A percentile compares a stretch with the other conserved stretches of the same genome.
Evolutionary conservation across 2,113 vertebrate species (phyloP).

Genomic region (Oreochromis spilurus): DNA sequence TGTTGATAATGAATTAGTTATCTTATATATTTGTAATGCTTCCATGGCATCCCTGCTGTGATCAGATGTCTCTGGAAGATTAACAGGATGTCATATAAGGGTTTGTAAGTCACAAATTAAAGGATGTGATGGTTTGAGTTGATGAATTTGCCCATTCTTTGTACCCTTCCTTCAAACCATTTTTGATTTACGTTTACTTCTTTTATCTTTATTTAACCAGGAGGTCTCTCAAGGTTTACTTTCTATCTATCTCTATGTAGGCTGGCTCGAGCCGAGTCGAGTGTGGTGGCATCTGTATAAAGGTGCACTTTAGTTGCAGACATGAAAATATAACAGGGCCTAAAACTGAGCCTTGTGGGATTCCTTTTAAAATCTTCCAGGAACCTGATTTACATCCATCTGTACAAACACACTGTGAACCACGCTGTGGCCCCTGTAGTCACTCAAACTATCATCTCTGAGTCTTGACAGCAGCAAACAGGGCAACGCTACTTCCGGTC

Average conservation of each 20-base stretch:
- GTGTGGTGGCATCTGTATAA: neutral
- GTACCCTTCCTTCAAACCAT: neutral
- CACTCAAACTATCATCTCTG: neutral
- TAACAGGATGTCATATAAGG: neutral
- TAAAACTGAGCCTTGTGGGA: neutral
- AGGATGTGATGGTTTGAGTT: neutral
- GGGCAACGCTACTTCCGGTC: neutral
- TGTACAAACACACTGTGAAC: neutral
- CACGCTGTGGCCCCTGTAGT: neutral
- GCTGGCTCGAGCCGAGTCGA: neutral
- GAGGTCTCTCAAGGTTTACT: neutral
- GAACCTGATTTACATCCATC: neutral
- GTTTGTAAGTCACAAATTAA: neutral
- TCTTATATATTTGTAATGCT: neutral
- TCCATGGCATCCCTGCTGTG: neutral
- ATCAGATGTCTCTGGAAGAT: neutral
- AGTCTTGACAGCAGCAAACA: neutral
- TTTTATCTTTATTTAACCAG: neutral
- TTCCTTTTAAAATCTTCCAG: neutral
- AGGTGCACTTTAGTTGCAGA: neutral
- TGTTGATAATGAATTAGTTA: neutral
- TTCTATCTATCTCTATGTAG: neutral
- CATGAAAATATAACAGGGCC: neutral
- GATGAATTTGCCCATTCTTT: neutral
- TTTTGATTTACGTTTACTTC: neutral